Evolutionary conservation across 2,113 vertebrate genomes (phyloP), one percentile per base, ranked within the genome.

Genomic region (Lucifuga dentata): DNA sequence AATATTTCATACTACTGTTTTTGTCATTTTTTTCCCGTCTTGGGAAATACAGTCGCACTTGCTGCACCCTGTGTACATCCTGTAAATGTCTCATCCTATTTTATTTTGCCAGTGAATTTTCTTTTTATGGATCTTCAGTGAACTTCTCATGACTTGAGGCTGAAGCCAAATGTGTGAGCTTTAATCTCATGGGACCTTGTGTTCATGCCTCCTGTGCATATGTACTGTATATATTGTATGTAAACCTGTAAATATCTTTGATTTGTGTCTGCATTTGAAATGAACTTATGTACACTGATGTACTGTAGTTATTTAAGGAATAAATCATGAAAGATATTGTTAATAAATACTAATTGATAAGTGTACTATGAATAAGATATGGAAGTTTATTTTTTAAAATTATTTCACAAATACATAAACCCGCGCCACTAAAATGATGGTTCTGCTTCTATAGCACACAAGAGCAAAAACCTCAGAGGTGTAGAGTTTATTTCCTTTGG

Each of bases 201-300:
- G 76, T 67, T 76, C 70, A 69, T 26, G 78, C 68, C 81, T 86
- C 77, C 55, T 85, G 72, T 88, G 72, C 16, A 85, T 87, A 80
- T 92, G 86, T 92, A 87, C 57, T 92, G 86, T 92, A 87, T 59
- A 88, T 89, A 80, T 41, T 90, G 63, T 87, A 78, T 70, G 73
- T 83, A 76, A 81, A 77, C 53, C 45, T 90, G 86, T 89, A 89
- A 78, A 88, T 88, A 86, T 61, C 16, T 81, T 84, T 85, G 71
- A 83, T 86, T 76, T 86, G 84, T 80, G 78, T 89, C 41, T 73
- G 63, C 32, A 62, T 46, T 53, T 80, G 63, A 65, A 48, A 53
- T 77, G 45, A 65, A 68, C 48, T 13, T 5, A 15, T 73, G 49
- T 78, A 69, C 64, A 56, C 72, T 70, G 29, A n/a, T 71, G 63